Percentiles rank a stretch among this genome's conserved stretches.
These are phyloP conservation scores for Acleris laterana DNA, from an alignment of 2,888 invertebrate species.

Conservation along the genomic window DNA sequence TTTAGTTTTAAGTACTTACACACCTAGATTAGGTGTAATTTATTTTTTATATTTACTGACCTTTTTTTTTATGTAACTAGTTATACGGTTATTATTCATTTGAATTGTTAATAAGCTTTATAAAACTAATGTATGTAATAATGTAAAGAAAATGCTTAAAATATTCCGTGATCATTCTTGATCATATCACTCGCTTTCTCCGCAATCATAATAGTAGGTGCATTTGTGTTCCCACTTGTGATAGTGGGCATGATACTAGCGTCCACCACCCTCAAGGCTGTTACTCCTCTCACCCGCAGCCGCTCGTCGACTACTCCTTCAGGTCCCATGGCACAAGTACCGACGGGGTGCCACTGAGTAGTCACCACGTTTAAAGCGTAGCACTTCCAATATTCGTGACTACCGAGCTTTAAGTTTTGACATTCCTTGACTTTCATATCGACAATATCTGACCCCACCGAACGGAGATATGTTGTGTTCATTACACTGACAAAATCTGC, in stretches of 20 bases:
- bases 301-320: conserved; percentile 42
- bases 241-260: conserved; percentile 90
- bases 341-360: conserved; percentile 40
- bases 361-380: conserved; percentile 39
- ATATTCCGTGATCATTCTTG: conserved; percentile 1
- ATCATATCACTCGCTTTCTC: conserved; percentile 63
- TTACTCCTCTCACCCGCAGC: conserved; percentile 42
- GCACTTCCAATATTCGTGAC: conserved; percentile 44
- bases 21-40: too few species aligned
- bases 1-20: too few species aligned
- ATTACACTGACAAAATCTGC: conserved; percentile 46
- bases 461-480: conserved; percentile 46
- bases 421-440: conserved; percentile 53
- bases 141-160: too few species aligned
- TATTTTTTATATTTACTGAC: too few species aligned
- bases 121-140: too few species aligned
- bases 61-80: too few species aligned
- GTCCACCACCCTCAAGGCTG: conserved; percentile 86
- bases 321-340: conserved; percentile 47
- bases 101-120: too few species aligned
- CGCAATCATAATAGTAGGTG: conserved; percentile 90
- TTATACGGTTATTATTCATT: too few species aligned
- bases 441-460: conserved; percentile 42
- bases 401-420: conserved; percentile 35
- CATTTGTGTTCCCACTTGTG: conserved; percentile 89